Base-by-base conservation (phyloP, 2,888 invertebrate genomes). In the Halictus ligatus region DNA sequence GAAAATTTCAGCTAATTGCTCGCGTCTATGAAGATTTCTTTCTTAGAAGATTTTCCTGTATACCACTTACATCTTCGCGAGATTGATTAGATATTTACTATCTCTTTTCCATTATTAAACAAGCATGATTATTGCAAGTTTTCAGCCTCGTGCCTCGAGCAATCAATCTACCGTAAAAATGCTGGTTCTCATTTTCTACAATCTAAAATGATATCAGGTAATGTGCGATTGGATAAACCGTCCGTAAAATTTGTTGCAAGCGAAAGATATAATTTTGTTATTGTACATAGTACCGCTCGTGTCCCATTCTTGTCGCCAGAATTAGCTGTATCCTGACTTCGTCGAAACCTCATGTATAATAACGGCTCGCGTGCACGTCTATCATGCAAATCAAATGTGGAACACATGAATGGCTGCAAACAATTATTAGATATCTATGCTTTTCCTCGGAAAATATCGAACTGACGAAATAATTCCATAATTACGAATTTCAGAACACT, bases 341-440 rank as follows among this genome's bases (percentile, higher is more conserved):
- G 77, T 71, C 43, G 54, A 73, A 81, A 78, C 50, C 35, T 48
- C 21, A 48, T 46, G 40, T 12, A 21, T 21, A 76, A 75, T 84
- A 69, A 87, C 18, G 29, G 40, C 12, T 88, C 54, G 80, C 89
- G 82, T 88, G 90, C 69, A 80, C 64, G 83, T 83, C 77, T 43
- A 67, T 89, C 85, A 58, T 35, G 3, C 13, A 48, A n/a, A 15
- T 64, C 43, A 83, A 58, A 75, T 72, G 58, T n/a, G 35, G 67
- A 73, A 67, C 29, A 79, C 75, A 64, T 29, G 12, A 76, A 78
- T 18, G 25, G 54, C 21, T 15, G 18, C 4, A 2, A 21, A 40
- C 7, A 13, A 29, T 46, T 15, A 35, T 50, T 50, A 21, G 40
- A n/a, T 10, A 2, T 10, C 40, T n/a, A 67, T 29, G 29, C 18